Base-by-base conservation (phyloP, 2,888 invertebrate genomes). In the Drosophila buzzatii region DNA sequence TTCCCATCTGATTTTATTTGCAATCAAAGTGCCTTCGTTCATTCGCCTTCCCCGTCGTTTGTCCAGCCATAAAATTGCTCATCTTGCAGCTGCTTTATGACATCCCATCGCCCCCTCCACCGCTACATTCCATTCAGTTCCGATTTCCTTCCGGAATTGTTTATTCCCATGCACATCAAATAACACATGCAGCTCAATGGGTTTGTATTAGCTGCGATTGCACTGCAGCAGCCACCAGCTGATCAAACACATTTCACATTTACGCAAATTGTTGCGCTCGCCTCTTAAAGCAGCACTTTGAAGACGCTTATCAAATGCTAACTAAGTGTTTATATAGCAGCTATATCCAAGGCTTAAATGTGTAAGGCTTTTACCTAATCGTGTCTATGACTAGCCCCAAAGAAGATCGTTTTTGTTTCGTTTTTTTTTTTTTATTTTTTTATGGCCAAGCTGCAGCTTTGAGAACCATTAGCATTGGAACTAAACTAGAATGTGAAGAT, bases 1-100 rank as follows among this genome's bases (percentile, higher is more conserved):
- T 55, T 55, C 55, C 42, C 35, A 67, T 58, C 64, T 70, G 77
- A 80, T 73, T 76, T 69, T 47, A 71, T 83, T 73, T 70, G 73
- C 85, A 82, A 82, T 72, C 70, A 73, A 72, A 82, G 63, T 82
- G 82, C 49, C 57, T 44, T 42, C 60, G 20, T 33, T 5, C 37
- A 10, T 23, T 31, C 27, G 20, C 27, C 14, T 18, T 16, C 16
- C 23, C 41, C 6, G 6, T 20, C 52, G 14, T 23, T 53, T 14
- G 52, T 9, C 35, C 52, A 16, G 73, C 42, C 52, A 78, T 76
- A 56, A 76, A 78, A 78, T 70, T 58, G 39, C 60, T 76, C 74
- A 70, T 62, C 58, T 64, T 42, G 55, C 58, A 65, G 68, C 71
- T 76, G 62, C 59, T 71, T 75, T 76, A 76, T 67, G 76, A 76